Evolutionary conservation across 2,888 invertebrate species (phyloP), one percentile per base, ranked within the genome.

Genomic region (Macrosiphum euphorbiae): DNA sequence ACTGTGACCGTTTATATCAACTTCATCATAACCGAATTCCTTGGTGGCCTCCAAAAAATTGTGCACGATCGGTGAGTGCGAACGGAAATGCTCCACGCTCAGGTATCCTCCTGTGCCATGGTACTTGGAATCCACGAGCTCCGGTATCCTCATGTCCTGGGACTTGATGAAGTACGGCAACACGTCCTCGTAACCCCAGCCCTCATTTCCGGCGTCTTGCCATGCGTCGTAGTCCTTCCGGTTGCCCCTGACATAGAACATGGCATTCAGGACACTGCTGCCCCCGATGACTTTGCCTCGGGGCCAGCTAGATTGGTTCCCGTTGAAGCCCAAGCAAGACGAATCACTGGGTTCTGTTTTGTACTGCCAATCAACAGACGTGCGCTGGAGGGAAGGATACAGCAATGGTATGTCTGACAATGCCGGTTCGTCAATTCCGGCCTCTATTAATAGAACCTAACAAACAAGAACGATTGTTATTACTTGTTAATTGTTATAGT

Each of bases 161-260:
- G 97, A 97, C 96, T 98, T 98, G 95, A 97, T 97, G 95, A 98
- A 98, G 95, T 98, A 98, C 24, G 97, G 97, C 67, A 98, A 96
- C 0, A 98, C 96, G 91, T 97, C 97, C 0, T 97, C 96, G 95
- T 97, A 98, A 61, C 97, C 96, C 99, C 99, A 99, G 1, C 98
- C 95, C 94, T 94, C 93, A 88, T 95, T 97, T 0, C 98, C 99
- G 95, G 97, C 95, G 26, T 95, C 95, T 44, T 97, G 97, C 99
- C 99, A 99, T n/a, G 96, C 96, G 95, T 99, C 98, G 95, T 98
- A 99, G 95, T 99, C 99, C 5, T 96, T 96, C 91, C 97, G 97
- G 95, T 99, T 98, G 0, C 98, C 99, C 92, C 99, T 96, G 0
- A 98, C 96, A 95, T 98, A 98, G 94, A 98, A 96, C 98, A 99